A percentile compares a stretch with the other conserved stretches of the same genome.
These are phyloP conservation scores for Chelidonichthys spinosus DNA, from an alignment of 2,797 vertebrate species.

Conservation along the genomic window DNA sequence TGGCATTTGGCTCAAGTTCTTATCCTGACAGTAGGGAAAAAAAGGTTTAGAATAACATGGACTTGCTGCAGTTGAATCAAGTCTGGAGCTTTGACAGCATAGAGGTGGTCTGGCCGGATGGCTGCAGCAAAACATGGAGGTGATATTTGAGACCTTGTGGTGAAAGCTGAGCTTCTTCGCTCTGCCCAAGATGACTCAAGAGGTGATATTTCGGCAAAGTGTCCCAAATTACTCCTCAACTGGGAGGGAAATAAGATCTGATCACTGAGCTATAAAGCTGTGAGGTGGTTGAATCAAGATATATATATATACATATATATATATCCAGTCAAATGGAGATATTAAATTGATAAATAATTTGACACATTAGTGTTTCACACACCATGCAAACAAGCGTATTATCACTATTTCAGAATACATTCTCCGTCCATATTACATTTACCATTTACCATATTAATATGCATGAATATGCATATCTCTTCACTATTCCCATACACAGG, in stretches of 20 bases:
- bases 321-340: neutral
- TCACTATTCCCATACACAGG: too few relatives aligned
- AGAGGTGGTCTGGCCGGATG: conserved; percentile 60
- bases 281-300: neutral
- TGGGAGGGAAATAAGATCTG: conserved; percentile 40
- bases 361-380: too few relatives aligned
- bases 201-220: conserved; percentile 45
- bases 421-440: too few relatives aligned
- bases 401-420: too few relatives aligned
- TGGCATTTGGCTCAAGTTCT: conserved; percentile 46
- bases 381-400: too few relatives aligned
- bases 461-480: too few relatives aligned
- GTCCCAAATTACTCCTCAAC: conserved; percentile 31
- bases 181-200: conserved; percentile 18
- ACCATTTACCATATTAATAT: too few relatives aligned
- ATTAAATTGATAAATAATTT: too few relatives aligned
- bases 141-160: conserved; percentile 53
- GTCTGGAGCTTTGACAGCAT: conserved; percentile 47
- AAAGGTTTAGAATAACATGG: conserved; percentile 48
- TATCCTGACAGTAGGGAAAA: conserved; percentile 41
- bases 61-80: conserved; percentile 66
- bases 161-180: conserved; percentile 48
- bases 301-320: too few relatives aligned
- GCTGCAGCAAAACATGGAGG: conserved; percentile 42
- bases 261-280: conserved; percentile 32